Evolutionary conservation across 1,140 invertebrate species (phyloP).

Genomic region (Neodiprion pinetum): DNA sequence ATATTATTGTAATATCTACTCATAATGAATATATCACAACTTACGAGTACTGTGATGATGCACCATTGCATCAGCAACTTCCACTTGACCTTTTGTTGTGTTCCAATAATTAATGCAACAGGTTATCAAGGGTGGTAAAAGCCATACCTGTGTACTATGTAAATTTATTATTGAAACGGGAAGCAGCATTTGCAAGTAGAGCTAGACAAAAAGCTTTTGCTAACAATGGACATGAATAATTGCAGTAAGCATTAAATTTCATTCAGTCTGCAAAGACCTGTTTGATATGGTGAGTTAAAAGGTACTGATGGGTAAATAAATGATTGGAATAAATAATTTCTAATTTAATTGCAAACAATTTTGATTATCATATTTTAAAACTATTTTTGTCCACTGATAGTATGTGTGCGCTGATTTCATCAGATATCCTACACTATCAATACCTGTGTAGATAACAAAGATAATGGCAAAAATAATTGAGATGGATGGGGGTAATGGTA

Average conservation of each 20-base stretch:
- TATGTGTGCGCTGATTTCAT: not conserved
- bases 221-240: not conserved
- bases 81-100: too few relatives aligned
- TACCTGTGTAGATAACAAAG: not conserved
- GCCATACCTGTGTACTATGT: too few relatives aligned
- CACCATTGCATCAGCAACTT: too few relatives aligned
- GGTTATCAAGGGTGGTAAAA: too few relatives aligned
- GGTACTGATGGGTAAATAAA: too few relatives aligned
- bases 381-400: conserved; percentile 5
- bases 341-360: not conserved
- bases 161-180: not conserved
- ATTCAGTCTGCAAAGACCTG: not conserved
- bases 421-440: not conserved
- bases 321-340: too few relatives aligned
- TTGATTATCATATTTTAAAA: not conserved
- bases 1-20: too few relatives aligned
- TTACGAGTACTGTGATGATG: too few relatives aligned
- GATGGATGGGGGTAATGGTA: not conserved
- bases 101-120: too few relatives aligned
- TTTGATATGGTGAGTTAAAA: not conserved
- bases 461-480: not conserved
- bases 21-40: too few relatives aligned
- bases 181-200: not conserved
- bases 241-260: not conserved
- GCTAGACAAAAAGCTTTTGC: not conserved